These are phyloP conservation scores for Rhinopomastus cyanomelas DNA, from an alignment of 2,113 vertebrate genomes.

Conservation along the genomic window DNA sequence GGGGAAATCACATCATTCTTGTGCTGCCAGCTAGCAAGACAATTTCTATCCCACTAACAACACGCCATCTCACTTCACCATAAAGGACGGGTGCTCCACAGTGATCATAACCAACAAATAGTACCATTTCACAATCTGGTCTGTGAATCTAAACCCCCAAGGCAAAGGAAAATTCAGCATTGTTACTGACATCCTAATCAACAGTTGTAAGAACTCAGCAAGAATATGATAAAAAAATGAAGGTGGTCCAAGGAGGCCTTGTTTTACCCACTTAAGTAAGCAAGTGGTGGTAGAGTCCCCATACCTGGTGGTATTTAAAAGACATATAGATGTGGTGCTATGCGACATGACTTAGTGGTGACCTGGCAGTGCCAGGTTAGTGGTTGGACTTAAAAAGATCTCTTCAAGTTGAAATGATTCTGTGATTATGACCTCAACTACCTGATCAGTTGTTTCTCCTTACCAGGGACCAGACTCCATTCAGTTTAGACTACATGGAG, in stretches of 20 bases:
- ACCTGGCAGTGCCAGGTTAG: no score
- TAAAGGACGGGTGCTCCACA: neutral
- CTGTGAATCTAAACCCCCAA: neutral
- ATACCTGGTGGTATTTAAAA: no score
- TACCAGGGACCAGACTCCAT: neutral
- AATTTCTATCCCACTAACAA: neutral
- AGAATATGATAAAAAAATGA: neutral
- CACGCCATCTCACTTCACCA: neutral
- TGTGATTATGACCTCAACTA: neutral
- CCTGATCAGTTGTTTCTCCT: neutral
- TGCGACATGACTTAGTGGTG: no score
- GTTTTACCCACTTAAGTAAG: neutral
- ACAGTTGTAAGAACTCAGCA: neutral
- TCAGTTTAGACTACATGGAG: neutral
- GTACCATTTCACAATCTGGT: neutral
- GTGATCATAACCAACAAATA: accelerated
- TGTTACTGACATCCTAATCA: neutral
- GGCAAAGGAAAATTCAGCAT: neutral
- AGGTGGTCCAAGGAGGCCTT: neutral
- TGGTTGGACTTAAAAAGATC: no score
- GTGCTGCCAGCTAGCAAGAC: neutral
- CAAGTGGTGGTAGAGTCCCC: neutral
- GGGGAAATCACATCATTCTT: neutral
- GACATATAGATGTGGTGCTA: no score
- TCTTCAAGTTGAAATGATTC: no score